A percentile compares a stretch with the other conserved stretches of the same genome.
Conservation (phyloP, 2,888 invertebrate species). For the Leptinotarsa haldemani region DNA sequence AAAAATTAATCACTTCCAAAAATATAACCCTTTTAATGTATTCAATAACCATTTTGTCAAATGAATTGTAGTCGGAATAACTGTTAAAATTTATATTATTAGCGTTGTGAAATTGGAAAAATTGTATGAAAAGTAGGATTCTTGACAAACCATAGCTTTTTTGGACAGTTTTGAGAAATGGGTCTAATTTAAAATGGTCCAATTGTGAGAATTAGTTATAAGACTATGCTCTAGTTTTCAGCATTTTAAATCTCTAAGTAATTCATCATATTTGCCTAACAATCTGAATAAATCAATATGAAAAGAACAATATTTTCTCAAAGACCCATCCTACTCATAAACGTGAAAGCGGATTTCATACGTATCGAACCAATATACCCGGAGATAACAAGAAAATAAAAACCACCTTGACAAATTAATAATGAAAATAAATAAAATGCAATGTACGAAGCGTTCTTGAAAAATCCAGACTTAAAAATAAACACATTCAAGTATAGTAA, state of each 20-base stretch:
- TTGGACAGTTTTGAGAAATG: no score
- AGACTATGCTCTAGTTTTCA: neutral
- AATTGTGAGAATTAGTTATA: no score
- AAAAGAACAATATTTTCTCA: neutral
- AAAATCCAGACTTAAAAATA: constrained; percentile 61
- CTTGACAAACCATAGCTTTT: no score
- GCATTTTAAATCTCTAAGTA: neutral
- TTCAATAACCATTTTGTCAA: no score
- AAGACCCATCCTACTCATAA: constrained; percentile 1
- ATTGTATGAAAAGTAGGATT: no score
- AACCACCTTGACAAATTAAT: constrained; percentile 46
- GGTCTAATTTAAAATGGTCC: no score
- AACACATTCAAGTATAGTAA: constrained; percentile 54
- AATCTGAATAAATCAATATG: neutral
- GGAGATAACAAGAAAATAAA: constrained; percentile 38
- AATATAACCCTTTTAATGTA: no score
- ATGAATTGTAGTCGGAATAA: no score
- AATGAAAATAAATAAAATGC: constrained; percentile 44
- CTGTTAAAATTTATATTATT: no score
- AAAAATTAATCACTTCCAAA: no score
- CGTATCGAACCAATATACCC: constrained; percentile 14
- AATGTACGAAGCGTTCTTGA: constrained; percentile 51
- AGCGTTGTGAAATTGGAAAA: no score
- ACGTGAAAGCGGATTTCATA: constrained; percentile 28
- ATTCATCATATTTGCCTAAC: neutral